phyloP scores from a whole-genome alignment of 2,797 vertebrate genomes.

The Labeo calbasu region DNA sequence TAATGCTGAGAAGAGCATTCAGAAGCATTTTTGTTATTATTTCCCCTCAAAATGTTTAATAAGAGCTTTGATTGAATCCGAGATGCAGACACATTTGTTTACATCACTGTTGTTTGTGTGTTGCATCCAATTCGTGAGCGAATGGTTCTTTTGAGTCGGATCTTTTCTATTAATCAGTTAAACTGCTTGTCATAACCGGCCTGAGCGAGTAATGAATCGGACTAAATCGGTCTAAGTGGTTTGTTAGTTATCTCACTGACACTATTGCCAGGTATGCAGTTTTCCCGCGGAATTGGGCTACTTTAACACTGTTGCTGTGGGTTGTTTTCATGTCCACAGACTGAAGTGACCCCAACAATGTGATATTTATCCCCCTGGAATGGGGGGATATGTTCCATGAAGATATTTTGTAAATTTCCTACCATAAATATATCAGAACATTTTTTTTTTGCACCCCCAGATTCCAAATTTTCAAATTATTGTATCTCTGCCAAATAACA shows the following conservation, averaged over 20 bases:
- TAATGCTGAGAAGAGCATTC: background rate
- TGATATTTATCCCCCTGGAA: too few species aligned
- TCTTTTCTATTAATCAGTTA: background rate
- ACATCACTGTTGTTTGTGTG: background rate
- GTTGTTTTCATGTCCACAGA: too few species aligned
- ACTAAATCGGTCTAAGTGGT: background rate
- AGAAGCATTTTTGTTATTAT: background rate
- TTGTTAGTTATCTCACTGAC: background rate
- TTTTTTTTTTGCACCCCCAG: too few species aligned
- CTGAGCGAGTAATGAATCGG: background rate
- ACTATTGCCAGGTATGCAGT: too few species aligned
- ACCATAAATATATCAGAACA: too few species aligned
- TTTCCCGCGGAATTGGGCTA: too few species aligned
- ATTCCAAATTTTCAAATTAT: too few species aligned
- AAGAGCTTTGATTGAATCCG: background rate
- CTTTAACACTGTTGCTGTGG: too few species aligned
- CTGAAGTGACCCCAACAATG: too few species aligned
- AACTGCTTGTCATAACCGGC: background rate
- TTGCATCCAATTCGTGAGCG: background rate
- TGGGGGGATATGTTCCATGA: too few species aligned
- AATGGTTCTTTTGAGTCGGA: background rate
- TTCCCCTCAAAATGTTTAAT: background rate
- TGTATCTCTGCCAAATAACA: too few species aligned
- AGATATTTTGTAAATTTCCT: too few species aligned
- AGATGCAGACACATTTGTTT: slow-evolving; percentile 15